A percentile compares a stretch with the other conserved stretches of the same genome.
These are phyloP conservation scores for Paramisgurnus dabryanus DNA, from an alignment of 2,113 vertebrate species.

Conservation along the genomic window DNA sequence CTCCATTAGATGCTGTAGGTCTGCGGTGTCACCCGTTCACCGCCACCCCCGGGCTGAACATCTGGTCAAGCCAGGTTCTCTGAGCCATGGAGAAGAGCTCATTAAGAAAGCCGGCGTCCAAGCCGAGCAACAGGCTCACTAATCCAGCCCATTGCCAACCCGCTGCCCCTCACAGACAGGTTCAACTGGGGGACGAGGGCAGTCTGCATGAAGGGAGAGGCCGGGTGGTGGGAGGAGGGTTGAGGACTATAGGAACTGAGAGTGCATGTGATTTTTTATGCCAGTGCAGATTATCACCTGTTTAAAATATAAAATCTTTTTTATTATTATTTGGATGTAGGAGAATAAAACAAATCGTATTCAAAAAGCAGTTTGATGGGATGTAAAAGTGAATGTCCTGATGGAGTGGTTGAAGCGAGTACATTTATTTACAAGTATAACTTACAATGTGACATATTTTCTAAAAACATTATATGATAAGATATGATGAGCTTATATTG, in stretches of 20 bases:
- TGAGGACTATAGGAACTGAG: not conserved
- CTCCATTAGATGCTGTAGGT: slow-evolving; percentile 6
- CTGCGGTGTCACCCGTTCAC: slow-evolving; percentile 11
- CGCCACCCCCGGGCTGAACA: slow-evolving; percentile 36
- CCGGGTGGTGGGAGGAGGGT: not conserved
- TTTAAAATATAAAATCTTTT: no score
- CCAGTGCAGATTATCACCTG: slow-evolving; percentile 7
- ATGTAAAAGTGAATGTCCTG: no score
- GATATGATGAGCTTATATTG: no score
- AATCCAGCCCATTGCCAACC: slow-evolving; percentile 71
- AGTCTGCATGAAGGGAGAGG: slow-evolving; percentile 67
- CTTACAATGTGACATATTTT: no score
- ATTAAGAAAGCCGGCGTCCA: slow-evolving; percentile 52
- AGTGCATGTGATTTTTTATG: slow-evolving; percentile 44
- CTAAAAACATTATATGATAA: no score
- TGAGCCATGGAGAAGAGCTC: slow-evolving; percentile 60
- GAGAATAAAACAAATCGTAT: no score
- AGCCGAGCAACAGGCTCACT: slow-evolving; percentile 52
- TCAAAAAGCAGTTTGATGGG: no score
- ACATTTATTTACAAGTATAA: no score
- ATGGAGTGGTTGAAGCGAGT: no score
- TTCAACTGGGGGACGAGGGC: slow-evolving; percentile 76
- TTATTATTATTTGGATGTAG: no score
- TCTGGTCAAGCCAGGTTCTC: slow-evolving; percentile 52
- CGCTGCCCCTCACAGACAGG: slow-evolving; percentile 65